A percentile compares a stretch with the other conserved stretches of the same genome.
Conservation (phyloP, 2,797 vertebrate genomes). For the Xerus rutilus region DNA sequence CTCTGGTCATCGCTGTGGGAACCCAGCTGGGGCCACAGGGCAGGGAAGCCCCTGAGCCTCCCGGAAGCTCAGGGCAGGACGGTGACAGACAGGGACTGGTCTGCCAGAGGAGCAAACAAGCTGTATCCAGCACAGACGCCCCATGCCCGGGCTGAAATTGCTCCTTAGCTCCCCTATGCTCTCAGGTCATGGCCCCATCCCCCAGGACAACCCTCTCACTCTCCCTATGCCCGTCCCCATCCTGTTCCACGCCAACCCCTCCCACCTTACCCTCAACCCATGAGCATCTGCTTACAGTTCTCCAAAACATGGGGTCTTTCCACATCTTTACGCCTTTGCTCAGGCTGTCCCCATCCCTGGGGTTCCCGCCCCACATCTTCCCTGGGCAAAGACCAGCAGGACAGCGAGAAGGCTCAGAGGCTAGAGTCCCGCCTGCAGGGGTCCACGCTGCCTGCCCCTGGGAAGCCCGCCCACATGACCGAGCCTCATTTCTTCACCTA, state of each 20-base stretch:
- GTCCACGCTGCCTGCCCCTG: not conserved
- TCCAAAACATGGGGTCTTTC: not conserved
- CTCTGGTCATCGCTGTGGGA: not conserved
- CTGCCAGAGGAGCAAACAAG: not conserved
- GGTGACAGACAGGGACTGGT: not conserved
- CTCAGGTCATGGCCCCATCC: not conserved
- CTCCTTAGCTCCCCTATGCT: not conserved
- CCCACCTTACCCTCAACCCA: not conserved
- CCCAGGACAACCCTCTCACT: not conserved
- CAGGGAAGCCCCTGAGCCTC: fast-evolving
- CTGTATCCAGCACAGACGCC: fast-evolving
- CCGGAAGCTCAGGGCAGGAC: fast-evolving
- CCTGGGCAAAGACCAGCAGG: not conserved
- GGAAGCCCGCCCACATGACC: not conserved
- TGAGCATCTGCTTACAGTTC: not conserved
- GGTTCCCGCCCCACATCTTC: not conserved
- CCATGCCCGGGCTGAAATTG: not conserved
- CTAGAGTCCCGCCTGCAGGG: not conserved
- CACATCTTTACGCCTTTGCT: not conserved
- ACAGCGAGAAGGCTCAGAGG: fast-evolving
- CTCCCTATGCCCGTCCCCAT: not conserved
- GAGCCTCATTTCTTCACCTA: not conserved
- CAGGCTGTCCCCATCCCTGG: not conserved
- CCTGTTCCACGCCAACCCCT: no score
- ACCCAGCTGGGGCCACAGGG: not conserved